Evolutionary conservation across 2,113 vertebrate species (phyloP).

Genomic region (Microtus ochrogaster): DNA sequence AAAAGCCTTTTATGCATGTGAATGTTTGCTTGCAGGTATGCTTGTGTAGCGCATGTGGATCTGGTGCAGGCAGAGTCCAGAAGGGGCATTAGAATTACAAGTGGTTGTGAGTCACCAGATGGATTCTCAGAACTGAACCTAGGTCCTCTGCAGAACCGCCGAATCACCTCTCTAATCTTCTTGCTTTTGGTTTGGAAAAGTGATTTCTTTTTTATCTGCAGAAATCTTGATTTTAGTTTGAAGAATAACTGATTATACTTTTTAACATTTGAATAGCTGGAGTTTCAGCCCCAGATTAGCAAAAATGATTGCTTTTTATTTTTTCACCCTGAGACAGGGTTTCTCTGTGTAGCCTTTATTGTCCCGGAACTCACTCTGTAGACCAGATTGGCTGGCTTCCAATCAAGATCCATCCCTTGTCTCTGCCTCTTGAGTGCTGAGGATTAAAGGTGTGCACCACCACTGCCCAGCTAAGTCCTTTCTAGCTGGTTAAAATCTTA

Average conservation of each 20-base stretch:
- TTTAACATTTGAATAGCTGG: constrained; percentile 6
- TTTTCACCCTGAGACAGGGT: background rate
- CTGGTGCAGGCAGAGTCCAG: no score
- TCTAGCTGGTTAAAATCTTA: background rate
- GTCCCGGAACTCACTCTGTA: background rate
- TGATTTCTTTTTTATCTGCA: background rate
- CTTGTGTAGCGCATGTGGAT: background rate
- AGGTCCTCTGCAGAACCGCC: background rate
- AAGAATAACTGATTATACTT: background rate
- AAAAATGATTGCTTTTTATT: background rate
- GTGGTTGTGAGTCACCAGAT: no score
- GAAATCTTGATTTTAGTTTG: constrained; percentile 13
- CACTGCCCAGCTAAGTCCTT: background rate
- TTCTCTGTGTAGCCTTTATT: background rate
- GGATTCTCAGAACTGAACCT: background rate
- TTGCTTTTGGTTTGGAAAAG: constrained; percentile 23
- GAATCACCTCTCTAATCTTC: background rate
- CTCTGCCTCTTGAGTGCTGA: background rate
- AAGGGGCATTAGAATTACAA: background rate
- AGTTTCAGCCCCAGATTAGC: background rate
- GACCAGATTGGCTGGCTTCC: background rate
- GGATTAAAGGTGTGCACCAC: background rate
- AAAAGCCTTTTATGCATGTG: background rate
- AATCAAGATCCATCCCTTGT: background rate
- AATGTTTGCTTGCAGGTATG: background rate